A percentile compares a stretch with the other conserved stretches of the same genome.
These are phyloP conservation scores for Tragelaphus buxtoni DNA, from an alignment of 2,113 vertebrate genomes.

Conservation along the genomic window DNA sequence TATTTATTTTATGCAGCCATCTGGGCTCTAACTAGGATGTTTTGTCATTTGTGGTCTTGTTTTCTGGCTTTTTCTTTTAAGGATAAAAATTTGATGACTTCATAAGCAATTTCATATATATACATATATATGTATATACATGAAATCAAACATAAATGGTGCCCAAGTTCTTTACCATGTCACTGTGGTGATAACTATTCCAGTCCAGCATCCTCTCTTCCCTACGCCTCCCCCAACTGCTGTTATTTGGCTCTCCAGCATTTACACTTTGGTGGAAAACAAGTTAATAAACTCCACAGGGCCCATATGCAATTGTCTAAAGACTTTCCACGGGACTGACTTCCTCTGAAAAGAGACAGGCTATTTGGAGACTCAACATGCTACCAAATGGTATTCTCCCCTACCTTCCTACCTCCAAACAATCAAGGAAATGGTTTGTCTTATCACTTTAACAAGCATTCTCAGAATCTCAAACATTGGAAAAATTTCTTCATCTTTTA, in stretches of 20 bases:
- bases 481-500: slow-evolving; percentile 10
- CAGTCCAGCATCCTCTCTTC: slow-evolving; percentile 25
- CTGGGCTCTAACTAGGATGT: slow-evolving; percentile 84
- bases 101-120: slow-evolving; percentile 66
- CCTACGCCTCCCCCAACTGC: slow-evolving; percentile 44
- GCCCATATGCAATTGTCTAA: slow-evolving; percentile 64
- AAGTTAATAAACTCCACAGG: slow-evolving; percentile 69
- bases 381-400: slow-evolving; percentile 9
- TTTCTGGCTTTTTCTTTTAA: slow-evolving; percentile 75
- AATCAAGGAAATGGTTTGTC: not conserved
- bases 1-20: slow-evolving; percentile 89
- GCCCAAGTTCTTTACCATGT: slow-evolving; percentile 59
- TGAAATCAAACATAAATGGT: slow-evolving; percentile 62
- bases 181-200: slow-evolving; percentile 72
- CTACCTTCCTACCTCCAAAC: not conserved
- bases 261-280: slow-evolving; percentile 64
- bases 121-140: not conserved
- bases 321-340: slow-evolving; percentile 33
- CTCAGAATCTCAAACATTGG: not conserved
- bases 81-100: slow-evolving; percentile 77
- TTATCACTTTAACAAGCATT: slow-evolving; percentile 20
- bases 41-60: slow-evolving; percentile 82
- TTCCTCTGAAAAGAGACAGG: slow-evolving; percentile 53
- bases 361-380: slow-evolving; percentile 45
- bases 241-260: slow-evolving; percentile 66